A percentile compares a stretch with the other conserved stretches of the same genome.
Evolutionary conservation across 2,113 vertebrate genomes (phyloP).

Genomic region (Trematocara zebra): DNA sequence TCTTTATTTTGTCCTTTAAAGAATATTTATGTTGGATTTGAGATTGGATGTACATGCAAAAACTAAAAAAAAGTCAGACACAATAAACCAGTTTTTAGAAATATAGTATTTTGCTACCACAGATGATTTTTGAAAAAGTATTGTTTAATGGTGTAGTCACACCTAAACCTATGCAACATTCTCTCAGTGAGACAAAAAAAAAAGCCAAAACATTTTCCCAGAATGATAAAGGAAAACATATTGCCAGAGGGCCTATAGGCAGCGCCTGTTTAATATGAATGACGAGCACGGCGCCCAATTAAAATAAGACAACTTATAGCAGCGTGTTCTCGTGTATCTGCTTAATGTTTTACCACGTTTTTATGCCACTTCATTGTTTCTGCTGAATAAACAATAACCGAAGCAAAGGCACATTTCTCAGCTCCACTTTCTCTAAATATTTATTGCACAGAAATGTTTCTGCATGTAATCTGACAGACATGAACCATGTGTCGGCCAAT

Average conservation of each 20-base stretch:
- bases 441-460: constrained; percentile 12
- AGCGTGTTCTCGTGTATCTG: not conserved
- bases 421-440: constrained; percentile 10
- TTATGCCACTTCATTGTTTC: not conserved
- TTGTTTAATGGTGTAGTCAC: not conserved
- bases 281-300: constrained; percentile 14
- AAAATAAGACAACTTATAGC: not conserved
- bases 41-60: not conserved
- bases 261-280: constrained; percentile 25
- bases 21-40: not conserved
- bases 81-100: not conserved
- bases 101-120: not conserved
- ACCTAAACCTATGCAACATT: not conserved
- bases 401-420: not conserved
- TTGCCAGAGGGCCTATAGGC: constrained; percentile 39
- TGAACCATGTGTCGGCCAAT: constrained; percentile 56
- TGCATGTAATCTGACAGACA: constrained; percentile 10
- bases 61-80: not conserved
- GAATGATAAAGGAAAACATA: constrained; percentile 24
- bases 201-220: not conserved
- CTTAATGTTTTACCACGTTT: not conserved
- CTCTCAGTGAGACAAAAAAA: not conserved
- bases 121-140: not conserved
- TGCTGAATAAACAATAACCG: not conserved
- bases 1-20: not conserved